phyloP scores from a whole-genome alignment of 2,113 vertebrate genomes.

The Bungarus multicinctus region DNA sequence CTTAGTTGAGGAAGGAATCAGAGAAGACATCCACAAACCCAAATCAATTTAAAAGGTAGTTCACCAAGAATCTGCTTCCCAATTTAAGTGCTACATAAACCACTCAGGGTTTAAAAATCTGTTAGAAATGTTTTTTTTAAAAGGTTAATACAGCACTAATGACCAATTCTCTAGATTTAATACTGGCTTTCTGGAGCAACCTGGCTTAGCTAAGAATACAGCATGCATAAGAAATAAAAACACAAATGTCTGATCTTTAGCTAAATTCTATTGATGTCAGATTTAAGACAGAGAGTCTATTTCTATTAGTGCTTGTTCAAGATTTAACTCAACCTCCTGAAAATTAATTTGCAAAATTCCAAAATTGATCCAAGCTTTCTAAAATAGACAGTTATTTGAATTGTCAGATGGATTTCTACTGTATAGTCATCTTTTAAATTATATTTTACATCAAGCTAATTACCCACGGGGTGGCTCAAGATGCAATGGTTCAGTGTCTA shows the following conservation, averaged over 20 bases:
- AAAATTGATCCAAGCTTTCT: background rate
- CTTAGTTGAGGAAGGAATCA: background rate
- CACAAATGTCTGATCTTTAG: background rate
- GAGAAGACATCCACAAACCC: background rate
- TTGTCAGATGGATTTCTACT: background rate
- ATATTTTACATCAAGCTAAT: background rate
- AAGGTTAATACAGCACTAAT: background rate
- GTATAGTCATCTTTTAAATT: background rate
- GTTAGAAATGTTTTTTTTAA: background rate
- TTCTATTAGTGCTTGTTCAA: too few species aligned
- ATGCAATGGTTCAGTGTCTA: too few species aligned
- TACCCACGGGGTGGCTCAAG: background rate
- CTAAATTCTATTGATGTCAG: background rate
- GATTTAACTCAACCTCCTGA: background rate
- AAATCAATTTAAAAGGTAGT: background rate
- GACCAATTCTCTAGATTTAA: background rate
- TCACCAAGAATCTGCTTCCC: background rate
- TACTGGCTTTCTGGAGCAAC: background rate
- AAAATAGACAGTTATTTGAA: background rate
- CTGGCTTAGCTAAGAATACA: background rate
- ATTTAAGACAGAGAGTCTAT: too few species aligned
- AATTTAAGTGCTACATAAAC: background rate
- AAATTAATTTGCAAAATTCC: background rate
- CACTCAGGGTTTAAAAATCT: background rate
- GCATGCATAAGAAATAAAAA: background rate